Conservation (phyloP, 2,797 vertebrate species). For the Intellagama lesueurii region DNA sequence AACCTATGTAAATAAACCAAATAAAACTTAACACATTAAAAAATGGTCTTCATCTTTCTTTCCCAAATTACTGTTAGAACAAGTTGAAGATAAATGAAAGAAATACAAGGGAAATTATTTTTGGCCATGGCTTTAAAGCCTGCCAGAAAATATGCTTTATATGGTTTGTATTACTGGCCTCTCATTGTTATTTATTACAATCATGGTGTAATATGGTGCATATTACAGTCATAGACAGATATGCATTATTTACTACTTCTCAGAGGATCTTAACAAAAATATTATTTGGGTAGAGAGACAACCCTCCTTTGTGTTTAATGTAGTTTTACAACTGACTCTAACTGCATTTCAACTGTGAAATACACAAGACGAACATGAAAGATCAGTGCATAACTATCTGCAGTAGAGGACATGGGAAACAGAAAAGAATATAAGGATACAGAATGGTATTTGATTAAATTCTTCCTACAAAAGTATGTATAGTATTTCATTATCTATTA, state of each 20-base stretch:
- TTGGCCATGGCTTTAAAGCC: neutral
- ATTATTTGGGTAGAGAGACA: neutral
- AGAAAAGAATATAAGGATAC: neutral
- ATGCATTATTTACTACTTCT: neutral
- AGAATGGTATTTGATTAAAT: neutral
- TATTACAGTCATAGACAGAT: no score
- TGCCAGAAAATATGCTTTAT: neutral
- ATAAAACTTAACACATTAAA: neutral
- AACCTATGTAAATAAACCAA: neutral
- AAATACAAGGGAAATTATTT: neutral
- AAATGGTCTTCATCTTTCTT: neutral
- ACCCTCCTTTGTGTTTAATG: neutral
- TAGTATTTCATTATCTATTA: neutral
- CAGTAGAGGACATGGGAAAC: neutral
- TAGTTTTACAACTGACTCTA: neutral
- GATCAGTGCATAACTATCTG: neutral
- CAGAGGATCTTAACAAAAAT: neutral
- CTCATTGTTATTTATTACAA: neutral
- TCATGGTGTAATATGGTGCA: neutral
- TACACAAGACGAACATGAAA: neutral
- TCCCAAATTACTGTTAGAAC: neutral
- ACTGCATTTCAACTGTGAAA: neutral
- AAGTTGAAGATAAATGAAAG: neutral
- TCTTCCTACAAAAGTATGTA: neutral
- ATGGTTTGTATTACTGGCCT: neutral